Evolutionary conservation across 1,140 invertebrate species (phyloP).

Genomic region (Bemisia tabaci): DNA sequence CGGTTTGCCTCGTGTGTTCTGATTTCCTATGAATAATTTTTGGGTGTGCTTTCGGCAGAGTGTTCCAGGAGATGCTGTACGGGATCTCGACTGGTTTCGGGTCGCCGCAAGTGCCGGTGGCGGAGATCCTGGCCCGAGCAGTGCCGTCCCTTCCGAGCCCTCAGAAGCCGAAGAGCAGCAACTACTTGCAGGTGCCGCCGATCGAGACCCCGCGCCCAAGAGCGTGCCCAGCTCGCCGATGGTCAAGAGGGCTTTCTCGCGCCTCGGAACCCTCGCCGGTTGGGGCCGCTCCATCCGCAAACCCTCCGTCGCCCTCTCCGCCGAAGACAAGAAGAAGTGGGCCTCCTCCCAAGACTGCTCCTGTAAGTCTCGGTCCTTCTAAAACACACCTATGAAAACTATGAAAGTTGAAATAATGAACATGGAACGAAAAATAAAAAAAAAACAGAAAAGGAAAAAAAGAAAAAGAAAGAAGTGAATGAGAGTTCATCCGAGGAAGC

Average conservation of each 20-base stretch:
- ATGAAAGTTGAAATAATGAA: no score
- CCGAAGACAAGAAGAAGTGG: constrained; percentile 84
- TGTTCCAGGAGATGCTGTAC: constrained; percentile 88
- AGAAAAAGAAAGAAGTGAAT: not conserved
- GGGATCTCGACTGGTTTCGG: constrained; percentile 86
- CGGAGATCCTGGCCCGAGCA: constrained; percentile 67
- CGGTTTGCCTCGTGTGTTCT: no score
- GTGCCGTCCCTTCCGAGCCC: constrained; percentile 70
- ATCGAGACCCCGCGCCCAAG: constrained; percentile 61
- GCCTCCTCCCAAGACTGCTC: constrained; percentile 82
- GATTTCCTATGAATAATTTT: no score
- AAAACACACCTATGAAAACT: no score
- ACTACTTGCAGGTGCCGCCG: constrained; percentile 75
- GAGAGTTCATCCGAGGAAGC: no score
- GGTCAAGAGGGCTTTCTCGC: constrained; percentile 80
- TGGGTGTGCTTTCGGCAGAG: constrained; percentile 30
- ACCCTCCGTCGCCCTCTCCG: constrained; percentile 49
- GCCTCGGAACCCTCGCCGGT: constrained; percentile 72
- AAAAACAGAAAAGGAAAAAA: not conserved
- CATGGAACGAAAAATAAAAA: not conserved
- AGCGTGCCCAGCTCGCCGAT: constrained; percentile 88
- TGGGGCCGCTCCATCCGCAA: constrained; percentile 74
- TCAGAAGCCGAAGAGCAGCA: constrained; percentile 76
- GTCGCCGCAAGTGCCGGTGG: constrained; percentile 82
- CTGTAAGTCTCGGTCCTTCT: constrained; percentile 52